Conservation (phyloP, 2,888 invertebrate genomes). For the Ctena decussata region DNA sequence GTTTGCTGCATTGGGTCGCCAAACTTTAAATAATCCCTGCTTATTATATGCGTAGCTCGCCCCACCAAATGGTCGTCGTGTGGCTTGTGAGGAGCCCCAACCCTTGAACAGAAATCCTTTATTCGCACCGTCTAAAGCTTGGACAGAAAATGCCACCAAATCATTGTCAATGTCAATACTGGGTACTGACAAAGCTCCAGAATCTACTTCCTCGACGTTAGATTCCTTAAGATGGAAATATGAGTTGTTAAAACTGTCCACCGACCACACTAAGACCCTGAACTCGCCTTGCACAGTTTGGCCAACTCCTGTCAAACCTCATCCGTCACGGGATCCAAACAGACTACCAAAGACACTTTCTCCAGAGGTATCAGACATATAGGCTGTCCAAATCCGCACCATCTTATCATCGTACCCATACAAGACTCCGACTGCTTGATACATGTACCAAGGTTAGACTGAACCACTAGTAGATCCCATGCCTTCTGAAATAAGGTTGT, state of each 20-base stretch:
- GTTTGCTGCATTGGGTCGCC: constrained; percentile 34
- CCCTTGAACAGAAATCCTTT: constrained; percentile 39
- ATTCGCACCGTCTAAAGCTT: constrained; percentile 42
- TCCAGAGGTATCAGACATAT: neutral
- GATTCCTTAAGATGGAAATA: neutral
- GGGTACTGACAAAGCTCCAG: neutral
- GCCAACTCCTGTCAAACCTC: neutral
- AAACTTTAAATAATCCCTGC: constrained; percentile 21
- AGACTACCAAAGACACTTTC: neutral
- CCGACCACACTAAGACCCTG: constrained; percentile 13
- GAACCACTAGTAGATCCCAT: neutral
- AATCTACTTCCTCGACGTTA: neutral
- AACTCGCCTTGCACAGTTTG: constrained; percentile 10
- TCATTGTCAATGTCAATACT: constrained; percentile 18
- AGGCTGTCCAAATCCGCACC: constrained; percentile 41
- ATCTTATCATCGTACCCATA: constrained; percentile 22
- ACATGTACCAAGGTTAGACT: neutral
- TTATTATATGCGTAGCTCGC: constrained; percentile 32
- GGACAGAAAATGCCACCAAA: constrained; percentile 25
- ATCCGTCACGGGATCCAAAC: constrained; percentile 15
- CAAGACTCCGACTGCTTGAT: constrained; percentile 29
- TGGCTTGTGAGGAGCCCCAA: constrained; percentile 32
- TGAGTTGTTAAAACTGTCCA: neutral
- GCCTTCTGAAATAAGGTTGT: neutral
- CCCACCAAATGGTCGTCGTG: constrained; percentile 30